phyloP scores from a whole-genome alignment of 2,888 invertebrate genomes.

The Quadroppia sp. region DNA sequence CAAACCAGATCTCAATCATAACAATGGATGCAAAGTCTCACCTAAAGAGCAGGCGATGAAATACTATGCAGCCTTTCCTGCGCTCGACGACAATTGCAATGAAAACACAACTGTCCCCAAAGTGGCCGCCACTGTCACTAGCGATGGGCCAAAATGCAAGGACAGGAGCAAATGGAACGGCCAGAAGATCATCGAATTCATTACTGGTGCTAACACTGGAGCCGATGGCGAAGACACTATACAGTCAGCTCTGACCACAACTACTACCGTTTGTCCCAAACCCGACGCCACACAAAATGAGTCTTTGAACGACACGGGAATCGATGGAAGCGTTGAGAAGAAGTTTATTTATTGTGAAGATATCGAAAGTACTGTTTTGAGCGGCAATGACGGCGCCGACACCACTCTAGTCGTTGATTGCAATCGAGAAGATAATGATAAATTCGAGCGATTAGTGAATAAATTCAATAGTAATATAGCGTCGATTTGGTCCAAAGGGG shows the following conservation, averaged over 20 bases:
- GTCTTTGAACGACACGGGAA: background rate
- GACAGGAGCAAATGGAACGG: slow-evolving; percentile 24
- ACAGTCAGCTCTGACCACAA: background rate
- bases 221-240: background rate
- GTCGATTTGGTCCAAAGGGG: slow-evolving; percentile 36
- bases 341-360: background rate
- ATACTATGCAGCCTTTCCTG: slow-evolving; percentile 56
- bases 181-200: slow-evolving; percentile 26
- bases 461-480: slow-evolving; percentile 42
- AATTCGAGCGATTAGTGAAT: slow-evolving; percentile 49
- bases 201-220: background rate
- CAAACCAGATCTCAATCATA: background rate
- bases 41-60: slow-evolving; percentile 52
- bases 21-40: slow-evolving; percentile 9
- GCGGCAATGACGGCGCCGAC: background rate
- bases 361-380: background rate
- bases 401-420: slow-evolving; percentile 48
- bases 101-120: background rate
- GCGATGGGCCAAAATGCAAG: too few relatives aligned
- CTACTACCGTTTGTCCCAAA: background rate
- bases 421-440: slow-evolving; percentile 48
- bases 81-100: slow-evolving; percentile 49
- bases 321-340: background rate
- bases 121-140: background rate
- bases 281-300: background rate